Base-by-base conservation (phyloP, 2,888 invertebrate species). In the Phorcus lineatus region DNA sequence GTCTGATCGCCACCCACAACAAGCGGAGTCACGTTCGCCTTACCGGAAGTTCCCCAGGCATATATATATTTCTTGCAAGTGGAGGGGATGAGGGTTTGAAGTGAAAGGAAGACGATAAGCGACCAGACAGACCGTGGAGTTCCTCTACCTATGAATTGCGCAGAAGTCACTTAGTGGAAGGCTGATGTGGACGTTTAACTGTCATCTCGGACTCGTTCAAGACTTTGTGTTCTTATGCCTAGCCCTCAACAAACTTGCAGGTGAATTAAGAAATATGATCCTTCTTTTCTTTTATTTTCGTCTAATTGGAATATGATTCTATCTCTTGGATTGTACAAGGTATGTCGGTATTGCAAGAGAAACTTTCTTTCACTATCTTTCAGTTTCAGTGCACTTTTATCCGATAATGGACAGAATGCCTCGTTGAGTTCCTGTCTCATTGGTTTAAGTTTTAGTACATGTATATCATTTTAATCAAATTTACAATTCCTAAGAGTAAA, bases 171-270 rank as follows among this genome's bases (percentile, higher is more conserved):
- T 9, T 62, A 24, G 62, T 62, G 24, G 62, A 62, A 9, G 11
- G 62, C 62, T 28, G 62, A 62, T 62, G 62, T 62, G 62, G 62
- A 62, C 62, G 62, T 28, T 62, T 28, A 62, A 24, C 24, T 62
- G 24, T 62, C 24, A 62, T 7, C 62, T 62, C 62, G 28, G 62
- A 62, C 62, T 62, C 24, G 62, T 62, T 28, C 62, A 62, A 24
- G 62, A 62, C 28, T 62, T 62, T 62, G 62, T 62, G 62, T 62
- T 62, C 16, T 28, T 62, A 62, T 62, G 28, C 24, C 62, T 62
- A 16, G 22, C 62, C 28, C 16, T 22, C 62, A 62, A 13, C 62
- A 62, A 22, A 62, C 62, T 62, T 24, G 28, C 62, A 62, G 62
- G 62, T 62, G 62, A 62, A 16, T 62, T 22, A 16, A 6, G 47